phyloP scores from a whole-genome alignment of 1,140 invertebrate genomes.

The Lepidotrigona ventralis region DNA sequence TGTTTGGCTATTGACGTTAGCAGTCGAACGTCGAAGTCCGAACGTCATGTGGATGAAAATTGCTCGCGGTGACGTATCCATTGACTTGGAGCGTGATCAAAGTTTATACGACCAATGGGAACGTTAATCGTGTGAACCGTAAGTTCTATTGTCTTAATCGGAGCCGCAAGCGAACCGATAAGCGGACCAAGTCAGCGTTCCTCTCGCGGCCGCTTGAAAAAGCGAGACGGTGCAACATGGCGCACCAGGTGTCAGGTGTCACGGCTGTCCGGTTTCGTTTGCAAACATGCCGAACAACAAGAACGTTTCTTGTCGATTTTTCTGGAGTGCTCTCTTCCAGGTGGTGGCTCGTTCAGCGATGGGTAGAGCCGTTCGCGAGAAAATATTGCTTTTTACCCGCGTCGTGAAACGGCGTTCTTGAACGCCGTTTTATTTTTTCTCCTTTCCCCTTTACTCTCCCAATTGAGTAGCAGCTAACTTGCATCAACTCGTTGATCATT shows the following conservation, averaged over 20 bases:
- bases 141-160: constrained; percentile 67
- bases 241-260: constrained; percentile 75
- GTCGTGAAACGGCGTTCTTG: constrained; percentile 13
- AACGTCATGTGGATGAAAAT: not conserved
- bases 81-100: not conserved
- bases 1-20: not conserved
- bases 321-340: constrained; percentile 24
- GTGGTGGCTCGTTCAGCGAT: constrained; percentile 1
- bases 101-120: constrained; percentile 37
- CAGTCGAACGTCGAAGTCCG: not conserved
- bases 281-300: constrained; percentile 65
- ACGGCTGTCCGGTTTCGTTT: constrained; percentile 76
- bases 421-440: not conserved
- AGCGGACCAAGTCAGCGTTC: constrained; percentile 41
- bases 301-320: constrained; percentile 50
- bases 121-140: constrained; percentile 63
- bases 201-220: constrained; percentile 31
- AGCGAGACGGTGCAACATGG: constrained; percentile 47
- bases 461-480: not conserved
- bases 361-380: not conserved
- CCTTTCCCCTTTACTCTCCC: not conserved
- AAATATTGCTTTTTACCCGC: constrained; percentile 34
- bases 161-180: constrained; percentile 17
- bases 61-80: not conserved
- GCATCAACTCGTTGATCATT: not conserved